A percentile compares a stretch with the other conserved stretches of the same genome.
Conservation (phyloP, 2,797 vertebrate genomes). For the Betta splendens region DNA sequence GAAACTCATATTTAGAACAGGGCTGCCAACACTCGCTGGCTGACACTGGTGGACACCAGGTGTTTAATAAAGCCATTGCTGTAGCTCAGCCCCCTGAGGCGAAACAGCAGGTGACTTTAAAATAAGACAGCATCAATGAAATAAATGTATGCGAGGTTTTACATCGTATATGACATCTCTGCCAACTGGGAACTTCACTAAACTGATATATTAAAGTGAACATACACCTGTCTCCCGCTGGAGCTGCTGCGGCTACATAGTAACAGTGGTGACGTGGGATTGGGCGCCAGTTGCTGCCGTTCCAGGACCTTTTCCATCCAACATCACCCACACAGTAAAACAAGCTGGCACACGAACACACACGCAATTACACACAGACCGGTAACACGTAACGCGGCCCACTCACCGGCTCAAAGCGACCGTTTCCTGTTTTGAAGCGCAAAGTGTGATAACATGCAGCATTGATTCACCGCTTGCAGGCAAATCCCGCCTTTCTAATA, state of each 20-base stretch:
- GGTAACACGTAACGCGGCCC: slow-evolving; percentile 64
- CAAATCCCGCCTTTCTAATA: slow-evolving; percentile 7
- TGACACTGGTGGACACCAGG: slow-evolving; percentile 1
- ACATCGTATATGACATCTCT: background rate
- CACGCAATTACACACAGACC: slow-evolving; percentile 30
- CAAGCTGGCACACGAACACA: slow-evolving; percentile 48
- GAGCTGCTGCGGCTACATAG: no score
- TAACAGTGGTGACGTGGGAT: slow-evolving; percentile 47
- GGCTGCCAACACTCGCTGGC: slow-evolving; percentile 15
- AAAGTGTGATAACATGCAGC: slow-evolving; percentile 28
- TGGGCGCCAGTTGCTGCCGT: slow-evolving; percentile 66
- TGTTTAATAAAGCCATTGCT: slow-evolving; percentile 2
- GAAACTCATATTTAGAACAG: slow-evolving; percentile 1
- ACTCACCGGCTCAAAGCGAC: slow-evolving; percentile 61
- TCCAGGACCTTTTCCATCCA: slow-evolving; percentile 69
- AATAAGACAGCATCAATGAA: background rate
- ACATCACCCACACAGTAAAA: slow-evolving; percentile 66
- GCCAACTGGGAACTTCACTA: background rate
- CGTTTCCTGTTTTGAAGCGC: slow-evolving; percentile 58
- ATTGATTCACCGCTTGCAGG: slow-evolving; percentile 26
- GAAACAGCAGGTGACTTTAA: background rate
- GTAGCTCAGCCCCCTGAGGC: background rate
- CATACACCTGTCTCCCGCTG: background rate
- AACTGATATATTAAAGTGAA: background rate
- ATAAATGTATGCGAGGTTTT: background rate